Conservation (phyloP, 2,113 vertebrate genomes). For the Falco punctatus region DNA sequence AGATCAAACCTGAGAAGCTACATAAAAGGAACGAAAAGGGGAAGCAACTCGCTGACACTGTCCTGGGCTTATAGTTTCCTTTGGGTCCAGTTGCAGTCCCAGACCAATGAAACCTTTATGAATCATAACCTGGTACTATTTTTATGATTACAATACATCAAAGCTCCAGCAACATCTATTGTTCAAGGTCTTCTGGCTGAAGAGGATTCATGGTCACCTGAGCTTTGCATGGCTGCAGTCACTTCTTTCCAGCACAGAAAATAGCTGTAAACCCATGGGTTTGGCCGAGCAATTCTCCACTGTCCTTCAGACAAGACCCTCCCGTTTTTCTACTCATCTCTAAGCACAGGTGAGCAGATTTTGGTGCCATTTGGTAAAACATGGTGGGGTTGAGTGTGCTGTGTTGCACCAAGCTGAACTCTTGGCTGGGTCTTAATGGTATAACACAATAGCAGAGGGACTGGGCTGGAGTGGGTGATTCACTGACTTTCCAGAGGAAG, state of each 20-base stretch:
- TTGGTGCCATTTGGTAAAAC: not conserved
- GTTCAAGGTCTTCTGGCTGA: not conserved
- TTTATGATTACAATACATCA: not conserved
- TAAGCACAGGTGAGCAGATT: not conserved
- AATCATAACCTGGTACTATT: not conserved
- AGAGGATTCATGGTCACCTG: not conserved
- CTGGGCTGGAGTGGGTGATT: not conserved
- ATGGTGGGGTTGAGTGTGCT: accelerated
- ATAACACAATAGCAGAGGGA: not conserved
- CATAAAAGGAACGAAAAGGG: accelerated
- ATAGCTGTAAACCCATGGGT: accelerated
- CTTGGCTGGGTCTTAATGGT: not conserved
- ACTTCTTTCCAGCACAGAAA: not conserved
- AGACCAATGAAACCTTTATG: not conserved
- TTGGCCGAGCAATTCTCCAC: not conserved
- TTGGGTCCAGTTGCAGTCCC: accelerated
- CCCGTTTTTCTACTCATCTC: not conserved
- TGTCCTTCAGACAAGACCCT: not conserved
- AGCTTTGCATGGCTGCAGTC: not conserved
- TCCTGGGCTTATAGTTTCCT: not conserved
- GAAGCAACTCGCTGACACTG: not conserved
- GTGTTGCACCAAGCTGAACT: not conserved
- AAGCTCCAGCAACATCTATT: accelerated
- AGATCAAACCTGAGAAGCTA: not conserved
- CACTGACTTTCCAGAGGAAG: not conserved